Evolutionary conservation across 2,797 vertebrate genomes (phyloP).

Genomic region (Notamacropus eugenii): DNA sequence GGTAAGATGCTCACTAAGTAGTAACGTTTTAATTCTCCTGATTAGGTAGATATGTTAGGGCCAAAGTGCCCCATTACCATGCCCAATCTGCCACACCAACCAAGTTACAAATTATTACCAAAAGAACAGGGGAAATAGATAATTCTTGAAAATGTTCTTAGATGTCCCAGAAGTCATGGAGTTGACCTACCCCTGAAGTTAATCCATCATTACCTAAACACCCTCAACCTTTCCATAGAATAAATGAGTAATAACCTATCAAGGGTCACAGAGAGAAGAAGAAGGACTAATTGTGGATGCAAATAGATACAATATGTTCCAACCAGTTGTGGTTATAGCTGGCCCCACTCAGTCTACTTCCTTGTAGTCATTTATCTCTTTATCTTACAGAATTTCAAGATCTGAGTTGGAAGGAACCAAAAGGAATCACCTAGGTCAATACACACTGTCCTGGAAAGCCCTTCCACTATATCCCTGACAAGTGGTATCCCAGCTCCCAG

Average conservation of each 20-base stretch:
- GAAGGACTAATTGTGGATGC: background rate
- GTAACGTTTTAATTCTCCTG: background rate
- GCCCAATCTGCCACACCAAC: background rate
- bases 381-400: background rate
- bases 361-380: background rate
- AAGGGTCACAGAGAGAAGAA: background rate
- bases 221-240: background rate
- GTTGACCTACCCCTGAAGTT: background rate
- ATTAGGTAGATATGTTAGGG: background rate
- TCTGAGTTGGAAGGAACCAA: background rate
- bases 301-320: background rate
- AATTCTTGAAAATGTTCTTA: constrained; percentile 4
- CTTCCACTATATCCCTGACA: background rate
- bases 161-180: background rate
- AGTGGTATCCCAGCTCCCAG: background rate
- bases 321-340: background rate
- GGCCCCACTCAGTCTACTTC: background rate
- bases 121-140: background rate
- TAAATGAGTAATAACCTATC: background rate
- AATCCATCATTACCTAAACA: background rate
- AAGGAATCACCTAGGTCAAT: background rate
- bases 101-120: background rate
- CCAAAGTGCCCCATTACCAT: background rate
- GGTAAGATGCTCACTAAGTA: background rate
- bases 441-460: background rate